Conservation (phyloP, 2,113 vertebrate genomes). For the Onychostruthus taczanowskii region DNA sequence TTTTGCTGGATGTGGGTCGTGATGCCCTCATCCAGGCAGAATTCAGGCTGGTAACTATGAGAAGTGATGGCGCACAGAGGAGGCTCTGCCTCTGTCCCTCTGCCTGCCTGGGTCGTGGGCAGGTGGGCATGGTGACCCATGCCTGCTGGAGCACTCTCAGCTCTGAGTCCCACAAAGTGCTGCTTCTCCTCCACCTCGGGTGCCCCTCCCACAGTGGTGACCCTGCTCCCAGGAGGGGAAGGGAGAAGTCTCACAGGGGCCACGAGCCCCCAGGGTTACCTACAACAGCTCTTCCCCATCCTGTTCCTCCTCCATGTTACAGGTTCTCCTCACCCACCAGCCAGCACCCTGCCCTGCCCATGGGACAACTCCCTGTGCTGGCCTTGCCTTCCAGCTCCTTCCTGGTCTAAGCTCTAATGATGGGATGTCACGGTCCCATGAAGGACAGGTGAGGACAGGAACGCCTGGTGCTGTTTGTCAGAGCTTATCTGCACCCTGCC, state of each 20-base stretch:
- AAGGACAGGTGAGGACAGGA: background rate
- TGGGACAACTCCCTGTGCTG: background rate
- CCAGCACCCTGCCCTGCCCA: background rate
- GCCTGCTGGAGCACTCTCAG: background rate
- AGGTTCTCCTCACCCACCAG: background rate
- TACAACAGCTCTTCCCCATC: background rate
- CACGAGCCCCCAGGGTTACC: rapidly evolving
- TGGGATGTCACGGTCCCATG: background rate
- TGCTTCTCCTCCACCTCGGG: background rate
- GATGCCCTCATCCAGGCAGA: background rate
- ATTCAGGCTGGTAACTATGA: background rate
- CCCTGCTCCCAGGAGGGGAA: rapidly evolving
- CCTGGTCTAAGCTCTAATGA: background rate
- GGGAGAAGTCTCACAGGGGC: background rate
- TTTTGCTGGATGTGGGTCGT: background rate
- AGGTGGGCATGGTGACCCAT: background rate
- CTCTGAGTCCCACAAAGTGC: background rate
- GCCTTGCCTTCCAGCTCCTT: background rate
- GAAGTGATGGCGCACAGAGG: rapidly evolving
- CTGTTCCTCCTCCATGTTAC: background rate
- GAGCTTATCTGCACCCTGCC: background rate
- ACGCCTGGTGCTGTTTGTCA: background rate
- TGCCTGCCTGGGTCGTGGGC: background rate
- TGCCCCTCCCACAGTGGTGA: background rate
- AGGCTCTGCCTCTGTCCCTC: background rate